Percentiles rank a stretch among this genome's conserved stretches.
phyloP scores from a whole-genome alignment of 2,888 invertebrate genomes.

The Drosophila recens region DNA sequence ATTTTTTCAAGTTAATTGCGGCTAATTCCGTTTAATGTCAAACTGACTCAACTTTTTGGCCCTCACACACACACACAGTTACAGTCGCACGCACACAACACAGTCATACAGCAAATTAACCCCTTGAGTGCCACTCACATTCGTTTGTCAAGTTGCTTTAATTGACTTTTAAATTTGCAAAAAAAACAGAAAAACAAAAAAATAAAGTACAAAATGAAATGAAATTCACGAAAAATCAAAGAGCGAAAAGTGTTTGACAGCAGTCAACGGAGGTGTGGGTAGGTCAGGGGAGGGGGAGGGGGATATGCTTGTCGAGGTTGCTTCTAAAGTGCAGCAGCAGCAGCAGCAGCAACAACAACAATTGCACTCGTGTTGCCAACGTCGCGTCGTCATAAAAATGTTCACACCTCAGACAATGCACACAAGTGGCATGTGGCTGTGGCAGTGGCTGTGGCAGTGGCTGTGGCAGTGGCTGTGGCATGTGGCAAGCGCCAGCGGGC shows the following conservation, averaged over 20 bases:
- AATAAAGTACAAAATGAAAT: constrained; percentile 26
- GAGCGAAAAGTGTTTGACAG: constrained; percentile 70
- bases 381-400: constrained; percentile 58
- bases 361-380: constrained; percentile 70
- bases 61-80: constrained; percentile 21
- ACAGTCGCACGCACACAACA: constrained; percentile 7
- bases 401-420: constrained; percentile 77
- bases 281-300: neutral
- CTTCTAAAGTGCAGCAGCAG: constrained; percentile 62
- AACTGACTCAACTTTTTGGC: constrained; percentile 42
- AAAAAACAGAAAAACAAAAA: constrained; percentile 46
- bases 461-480: constrained; percentile 34
- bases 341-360: constrained; percentile 60
- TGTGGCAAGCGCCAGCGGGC: constrained; percentile 43
- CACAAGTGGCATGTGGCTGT: constrained; percentile 60
- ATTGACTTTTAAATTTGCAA: constrained; percentile 78
- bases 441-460: constrained; percentile 27
- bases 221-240: constrained; percentile 65
- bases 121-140: constrained; percentile 77
- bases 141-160: constrained; percentile 79
- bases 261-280: neutral
- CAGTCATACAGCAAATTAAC: constrained; percentile 72
- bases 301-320: constrained; percentile 19
- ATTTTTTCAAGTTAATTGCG: constrained; percentile 60
- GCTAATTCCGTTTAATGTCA: constrained; percentile 64